A percentile compares a stretch with the other conserved stretches of the same genome.
These are phyloP conservation scores for Mylabris sibirica DNA, from an alignment of 2,888 invertebrate genomes.

Conservation along the genomic window DNA sequence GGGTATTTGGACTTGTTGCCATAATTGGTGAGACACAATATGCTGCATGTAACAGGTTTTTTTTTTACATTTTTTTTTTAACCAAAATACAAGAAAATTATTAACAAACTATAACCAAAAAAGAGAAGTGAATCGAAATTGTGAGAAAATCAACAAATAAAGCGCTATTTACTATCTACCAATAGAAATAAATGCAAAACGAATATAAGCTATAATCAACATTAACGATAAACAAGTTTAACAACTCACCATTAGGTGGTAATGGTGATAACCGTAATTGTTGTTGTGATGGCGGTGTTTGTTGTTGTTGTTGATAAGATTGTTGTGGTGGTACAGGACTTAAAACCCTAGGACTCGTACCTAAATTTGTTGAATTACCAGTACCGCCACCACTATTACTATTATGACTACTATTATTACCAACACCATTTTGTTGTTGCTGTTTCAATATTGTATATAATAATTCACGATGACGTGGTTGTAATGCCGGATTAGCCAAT, in stretches of 20 bases:
- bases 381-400: constrained; percentile 25
- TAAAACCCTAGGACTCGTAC: constrained; percentile 55
- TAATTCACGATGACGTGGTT: constrained; percentile 76
- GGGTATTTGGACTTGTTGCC: constrained; percentile 72
- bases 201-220: constrained; percentile 23
- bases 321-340: constrained; percentile 59
- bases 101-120: constrained; percentile 7
- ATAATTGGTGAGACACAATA: constrained; percentile 75
- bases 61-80: too few species aligned
- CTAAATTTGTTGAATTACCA: constrained; percentile 43
- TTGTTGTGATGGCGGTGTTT: constrained; percentile 52
- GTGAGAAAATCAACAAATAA: constrained; percentile 14
- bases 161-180: constrained; percentile 15
- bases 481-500: constrained; percentile 75
- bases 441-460: constrained; percentile 72
- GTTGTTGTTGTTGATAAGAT: constrained; percentile 60
- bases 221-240: constrained; percentile 16
- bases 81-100: constrained; percentile 3
- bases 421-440: constrained; percentile 50
- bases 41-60: constrained; percentile 68
- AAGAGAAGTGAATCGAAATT: background rate
- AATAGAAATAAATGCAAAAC: constrained; percentile 17
- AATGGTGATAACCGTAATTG: constrained; percentile 70
- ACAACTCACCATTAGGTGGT: constrained; percentile 66
- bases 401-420: background rate